phyloP scores from a whole-genome alignment of 2,888 invertebrate genomes.

The Drosophila fulvimacula region DNA sequence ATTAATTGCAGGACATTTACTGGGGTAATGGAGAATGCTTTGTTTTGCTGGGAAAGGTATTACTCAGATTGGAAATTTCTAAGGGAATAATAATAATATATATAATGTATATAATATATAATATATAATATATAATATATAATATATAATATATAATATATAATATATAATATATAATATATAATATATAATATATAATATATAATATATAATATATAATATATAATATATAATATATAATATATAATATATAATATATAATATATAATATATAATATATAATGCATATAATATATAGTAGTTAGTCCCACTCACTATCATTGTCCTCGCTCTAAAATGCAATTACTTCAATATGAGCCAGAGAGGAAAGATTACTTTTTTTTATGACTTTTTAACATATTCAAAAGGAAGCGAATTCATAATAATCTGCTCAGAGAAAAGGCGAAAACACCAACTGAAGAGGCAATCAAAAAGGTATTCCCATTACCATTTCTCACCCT shows the following conservation, averaged over 20 bases:
- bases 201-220: too few species aligned
- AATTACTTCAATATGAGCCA: not conserved
- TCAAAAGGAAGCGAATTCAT: constrained; percentile 24
- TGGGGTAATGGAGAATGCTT: constrained; percentile 3
- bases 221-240: too few species aligned
- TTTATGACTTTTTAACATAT: constrained; percentile 11
- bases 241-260: too few species aligned
- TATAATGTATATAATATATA: not conserved
- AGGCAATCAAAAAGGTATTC: constrained; percentile 35
- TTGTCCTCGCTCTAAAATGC: not conserved
- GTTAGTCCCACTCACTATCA: too few species aligned
- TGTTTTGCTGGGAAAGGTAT: not conserved
- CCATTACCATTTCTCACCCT: constrained; percentile 2
- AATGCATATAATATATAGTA: too few species aligned
- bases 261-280: too few species aligned
- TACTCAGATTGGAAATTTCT: not conserved
- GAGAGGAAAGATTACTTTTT: not conserved
- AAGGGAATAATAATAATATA: not conserved
- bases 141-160: too few species aligned
- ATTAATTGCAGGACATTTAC: constrained; percentile 55
- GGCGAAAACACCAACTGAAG: constrained; percentile 15
- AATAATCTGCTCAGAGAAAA: constrained; percentile 41
- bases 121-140: not conserved
- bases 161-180: too few species aligned
- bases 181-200: too few species aligned